phyloP scores from a whole-genome alignment of 2,888 invertebrate species.

The Chrysomela aeneicollis region DNA sequence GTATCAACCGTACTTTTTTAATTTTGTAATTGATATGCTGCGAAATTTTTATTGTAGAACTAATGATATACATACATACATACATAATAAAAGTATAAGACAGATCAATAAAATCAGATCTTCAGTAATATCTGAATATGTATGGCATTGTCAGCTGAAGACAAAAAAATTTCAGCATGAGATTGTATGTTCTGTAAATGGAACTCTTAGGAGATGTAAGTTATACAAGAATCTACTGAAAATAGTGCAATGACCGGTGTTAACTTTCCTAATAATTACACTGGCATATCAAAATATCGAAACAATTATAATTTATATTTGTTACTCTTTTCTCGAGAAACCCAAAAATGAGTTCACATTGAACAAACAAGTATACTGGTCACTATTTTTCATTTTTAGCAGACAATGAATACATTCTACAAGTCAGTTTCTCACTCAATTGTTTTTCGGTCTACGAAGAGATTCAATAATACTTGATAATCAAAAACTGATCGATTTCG shows the following conservation, averaged over 20 bases:
- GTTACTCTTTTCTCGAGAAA: no score
- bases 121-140: not conserved
- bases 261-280: no score
- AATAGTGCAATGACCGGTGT: no score
- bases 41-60: conserved; percentile 2
- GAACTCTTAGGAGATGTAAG: no score
- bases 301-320: no score
- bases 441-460: not conserved
- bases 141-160: not conserved
- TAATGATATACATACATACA: conserved; percentile 1
- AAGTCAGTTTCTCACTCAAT: not conserved
- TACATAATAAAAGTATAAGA: not conserved
- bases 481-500: not conserved
- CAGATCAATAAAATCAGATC: conserved; percentile 1
- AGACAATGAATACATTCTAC: not conserved
- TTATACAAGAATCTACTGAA: no score
- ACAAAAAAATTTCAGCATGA: no score
- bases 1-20: conserved; percentile 20
- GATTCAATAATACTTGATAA: no score
- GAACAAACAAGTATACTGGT: no score
- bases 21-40: conserved; percentile 21
- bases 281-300: no score
- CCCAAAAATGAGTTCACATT: no score
- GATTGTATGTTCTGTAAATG: no score
- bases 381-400: not conserved